A percentile compares a stretch with the other conserved stretches of the same genome.
phyloP scores from a whole-genome alignment of 2,113 vertebrate species.

The Dermatemys mawii region DNA sequence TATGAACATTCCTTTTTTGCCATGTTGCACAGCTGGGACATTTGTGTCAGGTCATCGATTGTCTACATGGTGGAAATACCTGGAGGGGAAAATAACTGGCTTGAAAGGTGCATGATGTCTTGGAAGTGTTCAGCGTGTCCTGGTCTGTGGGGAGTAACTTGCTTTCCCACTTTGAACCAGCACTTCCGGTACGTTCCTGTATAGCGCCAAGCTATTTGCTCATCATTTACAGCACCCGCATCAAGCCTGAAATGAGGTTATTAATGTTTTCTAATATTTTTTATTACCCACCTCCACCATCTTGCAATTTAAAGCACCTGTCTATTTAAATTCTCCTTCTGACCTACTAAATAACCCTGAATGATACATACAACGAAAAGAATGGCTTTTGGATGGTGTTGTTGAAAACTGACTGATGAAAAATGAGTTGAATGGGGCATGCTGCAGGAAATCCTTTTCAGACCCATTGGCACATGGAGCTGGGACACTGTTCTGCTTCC shows the following conservation, averaged over 20 bases:
- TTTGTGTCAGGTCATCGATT: conserved; percentile 11
- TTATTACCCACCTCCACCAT: conserved; percentile 69
- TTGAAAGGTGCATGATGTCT: conserved; percentile 27
- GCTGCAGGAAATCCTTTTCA: conserved; percentile 69
- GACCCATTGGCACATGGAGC: conserved; percentile 53
- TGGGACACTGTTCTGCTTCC: conserved; percentile 47
- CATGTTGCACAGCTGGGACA: not conserved
- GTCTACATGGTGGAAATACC: conserved; percentile 9
- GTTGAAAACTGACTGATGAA: conserved; percentile 69
- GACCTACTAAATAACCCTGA: conserved; percentile 67
- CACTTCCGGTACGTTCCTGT: conserved; percentile 42
- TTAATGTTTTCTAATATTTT: conserved; percentile 62
- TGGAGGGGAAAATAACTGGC: conserved; percentile 44
- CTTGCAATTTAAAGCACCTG: conserved; percentile 75
- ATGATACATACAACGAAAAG: conserved; percentile 66
- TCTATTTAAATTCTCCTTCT: conserved; percentile 63
- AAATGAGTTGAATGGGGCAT: conserved; percentile 54
- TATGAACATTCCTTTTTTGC: not conserved
- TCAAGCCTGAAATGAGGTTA: conserved; percentile 44
- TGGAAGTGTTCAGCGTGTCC: not conserved
- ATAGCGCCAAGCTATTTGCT: conserved; percentile 59
- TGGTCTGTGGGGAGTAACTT: conserved; percentile 30
- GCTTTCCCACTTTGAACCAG: conserved; percentile 53
- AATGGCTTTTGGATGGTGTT: conserved; percentile 72
- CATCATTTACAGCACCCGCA: conserved; percentile 62